Evolutionary conservation across 2,113 vertebrate genomes (phyloP), one percentile per base, ranked within the genome.

Genomic region (Nesoenas mayeri): DNA sequence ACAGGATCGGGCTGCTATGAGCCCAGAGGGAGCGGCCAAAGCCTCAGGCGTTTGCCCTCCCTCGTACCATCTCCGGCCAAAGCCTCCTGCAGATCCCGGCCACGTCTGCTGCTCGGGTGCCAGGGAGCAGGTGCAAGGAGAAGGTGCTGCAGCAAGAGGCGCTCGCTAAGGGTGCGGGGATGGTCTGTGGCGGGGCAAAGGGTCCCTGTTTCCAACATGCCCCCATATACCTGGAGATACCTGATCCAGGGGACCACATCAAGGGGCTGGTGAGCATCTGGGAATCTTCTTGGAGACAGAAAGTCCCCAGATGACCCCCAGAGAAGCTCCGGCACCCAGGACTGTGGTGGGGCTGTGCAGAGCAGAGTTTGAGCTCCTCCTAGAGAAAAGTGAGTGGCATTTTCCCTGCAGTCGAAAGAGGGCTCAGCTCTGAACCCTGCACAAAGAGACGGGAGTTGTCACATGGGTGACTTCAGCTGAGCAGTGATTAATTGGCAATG

Each of bases 281-380:
- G 61, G 67, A 38, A 75, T 26, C 28, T 19, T 24, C 32, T 19
- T 12, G 60, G 71, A 29, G 56, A 34, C n/a, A 56, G 66, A 24
- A 20, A 32, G 28, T 40, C 32, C 11, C 42, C 6, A 44, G 6
- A 16, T 44, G 38, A 32, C 24, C 19, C 50, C 22, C 5, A 1
- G 53, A 12, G 44, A 65, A 4, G 32, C 42, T 79, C 51, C 34
- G 0, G 10, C 38, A n/a, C 38, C 3, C 26, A 5, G 77, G 21
- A 29, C 40, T 2, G 6, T 44, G 62, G n/a, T 34, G 12, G 67
- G 32, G 85, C 72, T 53, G 19, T 31, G 74, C 32, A 92, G n/a
- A 80, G 85, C 38, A 36, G 92, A 26, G 77, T 10, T 91, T 1
- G 91, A 92, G 95, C 95, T 92, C 95, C 91, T 88, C 85, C 89